phyloP scores from a whole-genome alignment of 53 echinoderm and acorn worm genomes.

The Astropecten irregularis region DNA sequence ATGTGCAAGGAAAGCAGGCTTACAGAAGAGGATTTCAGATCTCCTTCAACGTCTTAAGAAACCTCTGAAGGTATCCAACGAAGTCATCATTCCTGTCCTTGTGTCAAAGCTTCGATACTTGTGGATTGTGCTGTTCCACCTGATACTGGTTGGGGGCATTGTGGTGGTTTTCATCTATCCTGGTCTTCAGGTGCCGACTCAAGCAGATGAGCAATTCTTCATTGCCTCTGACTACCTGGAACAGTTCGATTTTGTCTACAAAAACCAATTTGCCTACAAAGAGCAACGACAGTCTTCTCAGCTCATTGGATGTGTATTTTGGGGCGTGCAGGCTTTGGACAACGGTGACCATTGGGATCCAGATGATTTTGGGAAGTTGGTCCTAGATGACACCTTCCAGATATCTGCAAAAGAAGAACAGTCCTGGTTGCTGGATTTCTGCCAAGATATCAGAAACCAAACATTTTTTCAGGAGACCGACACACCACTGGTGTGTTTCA shows the following conservation, averaged over 20 bases:
- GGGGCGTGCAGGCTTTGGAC: slow-evolving; percentile 68
- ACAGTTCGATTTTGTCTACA: slow-evolving; percentile 73
- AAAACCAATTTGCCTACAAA: slow-evolving; percentile 20
- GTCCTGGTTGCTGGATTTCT: slow-evolving; percentile 74
- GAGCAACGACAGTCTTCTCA: not conserved
- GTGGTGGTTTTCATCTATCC: slow-evolving; percentile 69
- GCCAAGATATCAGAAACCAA: slow-evolving; percentile 56
- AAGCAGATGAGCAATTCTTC: slow-evolving; percentile 71
- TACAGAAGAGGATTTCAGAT: too few relatives aligned
- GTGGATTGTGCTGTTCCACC: slow-evolving; percentile 62
- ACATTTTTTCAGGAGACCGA: slow-evolving; percentile 21
- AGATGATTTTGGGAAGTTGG: slow-evolving; percentile 21
- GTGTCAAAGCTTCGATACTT: slow-evolving; percentile 70
- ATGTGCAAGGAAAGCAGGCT: not conserved
- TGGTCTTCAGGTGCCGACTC: slow-evolving; percentile 64
- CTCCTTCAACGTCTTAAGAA: not conserved
- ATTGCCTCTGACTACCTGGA: slow-evolving; percentile 65
- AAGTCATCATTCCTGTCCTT: slow-evolving; percentile 59
- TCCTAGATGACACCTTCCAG: slow-evolving; percentile 59
- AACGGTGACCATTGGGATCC: slow-evolving; percentile 75
- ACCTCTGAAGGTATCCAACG: slow-evolving; percentile 22
- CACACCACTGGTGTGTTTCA: slow-evolving; percentile 27
- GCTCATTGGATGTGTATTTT: slow-evolving; percentile 23
- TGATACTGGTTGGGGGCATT: slow-evolving; percentile 62
- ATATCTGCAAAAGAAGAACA: slow-evolving; percentile 63